Evolutionary conservation across 53 echinoderm and acorn worm genomes (phyloP).

Genomic region (Actinopyga echinites): DNA sequence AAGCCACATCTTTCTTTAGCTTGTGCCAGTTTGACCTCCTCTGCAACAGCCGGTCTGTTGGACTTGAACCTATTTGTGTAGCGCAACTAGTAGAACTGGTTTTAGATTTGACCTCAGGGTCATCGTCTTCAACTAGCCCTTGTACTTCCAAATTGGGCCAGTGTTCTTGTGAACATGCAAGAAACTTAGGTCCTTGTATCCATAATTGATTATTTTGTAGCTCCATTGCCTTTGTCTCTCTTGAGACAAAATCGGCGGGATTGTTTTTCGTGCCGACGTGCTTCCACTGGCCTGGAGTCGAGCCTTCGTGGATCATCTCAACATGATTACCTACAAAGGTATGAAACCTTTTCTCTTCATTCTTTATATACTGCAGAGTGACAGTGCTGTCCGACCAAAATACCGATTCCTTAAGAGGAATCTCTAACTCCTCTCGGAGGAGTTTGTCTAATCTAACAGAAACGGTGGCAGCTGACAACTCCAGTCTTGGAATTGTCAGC

Average conservation of each 20-base stretch:
- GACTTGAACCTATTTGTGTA: no score
- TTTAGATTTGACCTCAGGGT: no score
- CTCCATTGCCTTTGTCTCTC: conserved; percentile 49
- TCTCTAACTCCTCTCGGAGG: conserved; percentile 55
- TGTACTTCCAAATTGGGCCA: no score
- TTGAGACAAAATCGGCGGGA: conserved; percentile 64
- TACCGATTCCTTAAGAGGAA: conserved; percentile 44
- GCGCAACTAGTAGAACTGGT: no score
- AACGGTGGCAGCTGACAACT: conserved; percentile 57
- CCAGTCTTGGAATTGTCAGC: conserved; percentile 63
- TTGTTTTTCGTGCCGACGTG: conserved; percentile 47
- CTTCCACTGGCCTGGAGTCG: conserved; percentile 53
- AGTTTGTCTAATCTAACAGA: conserved; percentile 53
- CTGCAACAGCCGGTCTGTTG: no score
- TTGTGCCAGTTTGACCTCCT: no score
- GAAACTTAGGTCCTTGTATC: conserved; percentile 16
- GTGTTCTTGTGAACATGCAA: no score
- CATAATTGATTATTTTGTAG: conserved; percentile 25
- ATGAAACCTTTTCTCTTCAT: conserved; percentile 31
- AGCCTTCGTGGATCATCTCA: conserved; percentile 18
- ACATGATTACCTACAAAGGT: conserved; percentile 63
- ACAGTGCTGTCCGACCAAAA: conserved; percentile 60
- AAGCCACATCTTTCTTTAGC: no score
- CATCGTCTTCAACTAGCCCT: no score
- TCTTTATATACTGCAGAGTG: conserved; percentile 52